A percentile compares a stretch with the other conserved stretches of the same genome.
Evolutionary conservation across 1,140 invertebrate species (phyloP).

Genomic region (Leptopilina boulardi): DNA sequence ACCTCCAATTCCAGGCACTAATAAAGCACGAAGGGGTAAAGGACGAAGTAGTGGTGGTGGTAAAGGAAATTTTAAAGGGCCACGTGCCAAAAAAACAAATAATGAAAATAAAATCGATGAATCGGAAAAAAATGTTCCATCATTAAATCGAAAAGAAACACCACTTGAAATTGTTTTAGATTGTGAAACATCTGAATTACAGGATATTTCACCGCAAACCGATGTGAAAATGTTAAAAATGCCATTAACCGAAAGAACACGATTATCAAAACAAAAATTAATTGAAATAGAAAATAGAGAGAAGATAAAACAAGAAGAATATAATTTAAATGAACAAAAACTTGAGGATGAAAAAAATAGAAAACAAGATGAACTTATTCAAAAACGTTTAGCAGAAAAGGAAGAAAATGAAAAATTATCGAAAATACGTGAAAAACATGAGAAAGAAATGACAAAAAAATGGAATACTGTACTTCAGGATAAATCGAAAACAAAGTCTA

Average conservation of each 20-base stretch:
- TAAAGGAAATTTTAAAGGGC: conserved; percentile 39
- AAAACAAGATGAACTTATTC: conserved; percentile 33
- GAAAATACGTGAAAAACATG: not conserved
- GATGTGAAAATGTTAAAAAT: not conserved
- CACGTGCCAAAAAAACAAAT: conserved; percentile 39
- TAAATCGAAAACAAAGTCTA: conserved; percentile 5
- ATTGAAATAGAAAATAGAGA: conserved; percentile 29
- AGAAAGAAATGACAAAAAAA: conserved; percentile 20
- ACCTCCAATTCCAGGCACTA: conserved; percentile 42
- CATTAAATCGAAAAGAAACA: not conserved
- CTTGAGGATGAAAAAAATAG: conserved; percentile 28
- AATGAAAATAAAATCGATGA: conserved; percentile 36
- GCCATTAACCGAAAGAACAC: not conserved
- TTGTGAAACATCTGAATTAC: not conserved
- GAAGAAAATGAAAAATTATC: not conserved
- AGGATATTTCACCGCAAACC: not conserved
- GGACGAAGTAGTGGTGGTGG: too few species aligned
- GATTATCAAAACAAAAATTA: not conserved
- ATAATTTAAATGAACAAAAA: conserved; percentile 33
- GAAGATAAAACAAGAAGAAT: not conserved
- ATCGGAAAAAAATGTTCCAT: not conserved
- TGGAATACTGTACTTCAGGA: conserved; percentile 1
- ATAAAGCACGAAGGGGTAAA: conserved; percentile 1
- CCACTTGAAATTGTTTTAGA: conserved; percentile 4
- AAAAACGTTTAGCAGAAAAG: conserved; percentile 34